Base-by-base conservation (phyloP, 2,888 invertebrate genomes). In the Synanthedon myopaeformis region DNA sequence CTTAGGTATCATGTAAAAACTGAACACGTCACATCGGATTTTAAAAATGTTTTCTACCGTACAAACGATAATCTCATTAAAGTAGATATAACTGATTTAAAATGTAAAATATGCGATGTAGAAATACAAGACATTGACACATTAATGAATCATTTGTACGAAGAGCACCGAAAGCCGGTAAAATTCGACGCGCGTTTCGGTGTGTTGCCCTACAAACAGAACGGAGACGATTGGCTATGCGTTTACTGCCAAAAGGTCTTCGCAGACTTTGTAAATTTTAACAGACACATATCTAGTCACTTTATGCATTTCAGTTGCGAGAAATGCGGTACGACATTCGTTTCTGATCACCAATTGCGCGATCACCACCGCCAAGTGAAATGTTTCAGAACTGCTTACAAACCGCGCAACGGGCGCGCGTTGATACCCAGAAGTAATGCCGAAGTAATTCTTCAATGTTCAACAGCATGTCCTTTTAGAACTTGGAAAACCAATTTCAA, bases 401-500 rank as follows among this genome's bases (percentile, higher is more conserved):
- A 83, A 58, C 76, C 85, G 17, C 73, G 86, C 1, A 85, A 86
- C 51, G 84, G 84, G 0, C 70, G 72, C 23, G 77, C 75, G 0
- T 63, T 81, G 59, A 76, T 73, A 50, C 80, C 82, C 4, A 71
- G 87, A 14, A 76, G 69, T 1, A 86, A 86, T 57, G 87, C 87
- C 0, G 82, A 83, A 60, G 82, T 86, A 3, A 82, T 87, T 50
- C 63, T 87, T 0, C 82, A 84, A 60, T 83, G 77, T 59, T 84
- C 86, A 0, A 82, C 87, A 0, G 86, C 79, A 0, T 78, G 75
- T 49, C 87, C 87, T 0, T 87, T 87, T 55, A 67, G 86, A 52
- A 85, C 84, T 3, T 86, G 85, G 85, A 82, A 80, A 58, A 81
- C 74, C 56, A 82, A 85, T 59, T 85, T 86, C 54, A 83, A 80